Evolutionary conservation across 64 coral and sea anemone genomes (phyloP).

Genomic region (Porites australiensis): DNA sequence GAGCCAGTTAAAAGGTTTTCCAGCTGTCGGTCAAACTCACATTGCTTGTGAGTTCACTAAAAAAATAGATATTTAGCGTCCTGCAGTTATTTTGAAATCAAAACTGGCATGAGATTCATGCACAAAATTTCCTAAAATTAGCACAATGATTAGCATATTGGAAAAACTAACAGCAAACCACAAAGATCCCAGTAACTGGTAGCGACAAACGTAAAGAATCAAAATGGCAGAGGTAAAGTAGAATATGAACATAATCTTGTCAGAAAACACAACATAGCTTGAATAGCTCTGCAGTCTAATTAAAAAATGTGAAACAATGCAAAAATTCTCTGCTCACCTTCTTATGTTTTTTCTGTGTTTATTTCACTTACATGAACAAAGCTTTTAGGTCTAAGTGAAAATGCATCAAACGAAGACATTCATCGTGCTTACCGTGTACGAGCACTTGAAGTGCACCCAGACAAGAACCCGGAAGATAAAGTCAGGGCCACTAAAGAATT

Average conservation of each 20-base stretch:
- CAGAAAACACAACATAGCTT: not conserved
- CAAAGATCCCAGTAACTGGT: too few species aligned
- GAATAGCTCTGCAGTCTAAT: not conserved
- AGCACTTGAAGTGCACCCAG: constrained; percentile 52
- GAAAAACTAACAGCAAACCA: too few species aligned
- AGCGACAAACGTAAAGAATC: too few species aligned
- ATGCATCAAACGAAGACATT: constrained; percentile 59
- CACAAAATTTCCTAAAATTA: too few species aligned
- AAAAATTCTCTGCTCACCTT: not conserved
- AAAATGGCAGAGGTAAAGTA: too few species aligned
- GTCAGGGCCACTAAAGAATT: constrained; percentile 28
- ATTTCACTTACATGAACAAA: constrained; percentile 18
- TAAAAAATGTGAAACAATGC: not conserved
- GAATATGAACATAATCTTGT: not conserved
- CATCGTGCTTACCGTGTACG: constrained; percentile 49
- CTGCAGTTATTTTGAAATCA: too few species aligned
- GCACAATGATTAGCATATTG: too few species aligned
- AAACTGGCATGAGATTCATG: too few species aligned
- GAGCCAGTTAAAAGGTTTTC: too few species aligned
- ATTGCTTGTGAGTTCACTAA: too few species aligned
- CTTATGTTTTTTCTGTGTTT: not conserved
- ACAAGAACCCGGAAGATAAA: constrained; percentile 52
- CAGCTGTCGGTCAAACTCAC: too few species aligned
- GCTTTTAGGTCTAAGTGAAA: constrained; percentile 49
- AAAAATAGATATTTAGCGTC: too few species aligned